These are phyloP conservation scores for Bombus balteatus DNA, from an alignment of 1,140 invertebrate species.

Conservation along the genomic window DNA sequence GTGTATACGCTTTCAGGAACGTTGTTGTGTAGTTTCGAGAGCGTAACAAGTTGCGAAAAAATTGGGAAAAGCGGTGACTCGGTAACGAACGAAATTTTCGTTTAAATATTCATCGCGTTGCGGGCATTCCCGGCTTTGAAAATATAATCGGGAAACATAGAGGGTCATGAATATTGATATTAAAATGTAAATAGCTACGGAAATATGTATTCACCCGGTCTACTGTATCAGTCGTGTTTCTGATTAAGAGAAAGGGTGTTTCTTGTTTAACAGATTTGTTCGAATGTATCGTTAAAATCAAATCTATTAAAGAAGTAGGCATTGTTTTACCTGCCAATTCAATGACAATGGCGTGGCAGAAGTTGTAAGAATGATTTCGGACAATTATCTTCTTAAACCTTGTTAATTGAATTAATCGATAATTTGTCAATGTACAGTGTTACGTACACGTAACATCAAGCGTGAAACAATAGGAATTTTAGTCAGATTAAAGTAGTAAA, in stretches of 20 bases:
- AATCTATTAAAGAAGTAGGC: neutral
- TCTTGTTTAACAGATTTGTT: neutral
- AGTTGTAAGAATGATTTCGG: too few relatives aligned
- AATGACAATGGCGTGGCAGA: too few relatives aligned
- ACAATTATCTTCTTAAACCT: too few relatives aligned
- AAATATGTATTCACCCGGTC: neutral
- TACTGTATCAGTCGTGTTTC: neutral
- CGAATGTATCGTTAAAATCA: neutral
- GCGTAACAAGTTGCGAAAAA: neutral
- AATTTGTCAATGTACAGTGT: too few relatives aligned
- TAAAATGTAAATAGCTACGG: neutral
- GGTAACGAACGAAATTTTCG: neutral
- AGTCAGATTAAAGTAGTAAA: too few relatives aligned
- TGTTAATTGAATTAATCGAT: too few relatives aligned
- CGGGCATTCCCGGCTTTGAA: slow-evolving; percentile 5
- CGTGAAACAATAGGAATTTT: too few relatives aligned
- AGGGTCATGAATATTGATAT: slow-evolving; percentile 9
- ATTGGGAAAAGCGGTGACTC: neutral
- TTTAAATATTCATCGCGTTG: slow-evolving; percentile 14
- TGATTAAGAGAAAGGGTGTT: neutral
- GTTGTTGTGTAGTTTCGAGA: too few relatives aligned
- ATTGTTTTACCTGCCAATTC: too few relatives aligned
- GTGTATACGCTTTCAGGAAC: neutral
- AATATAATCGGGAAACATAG: neutral
- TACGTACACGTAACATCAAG: too few relatives aligned